Base-by-base conservation (phyloP, 2,888 invertebrate genomes). In the Archaeoteleia sp. region DNA sequence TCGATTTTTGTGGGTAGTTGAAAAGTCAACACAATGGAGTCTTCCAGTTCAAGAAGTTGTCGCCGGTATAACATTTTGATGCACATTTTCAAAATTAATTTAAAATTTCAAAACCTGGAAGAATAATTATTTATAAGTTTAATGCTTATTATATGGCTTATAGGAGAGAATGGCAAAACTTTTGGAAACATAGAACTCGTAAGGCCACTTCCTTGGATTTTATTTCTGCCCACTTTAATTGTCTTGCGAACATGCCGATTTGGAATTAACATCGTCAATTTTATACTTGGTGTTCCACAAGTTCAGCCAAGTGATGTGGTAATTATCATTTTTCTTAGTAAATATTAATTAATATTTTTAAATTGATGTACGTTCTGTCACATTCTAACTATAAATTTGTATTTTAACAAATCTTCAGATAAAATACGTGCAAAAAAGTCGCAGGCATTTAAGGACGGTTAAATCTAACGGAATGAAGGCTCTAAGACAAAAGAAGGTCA, bases 11-110 rank as follows among this genome's bases (percentile, higher is more conserved):
- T 88, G 88, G 87, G 83, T 87, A 8, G 75, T 89, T 0, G 89
- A 90, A 77, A 89, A 89, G 72, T 87, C 88, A 17, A 87, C 88
- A 0, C 85, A 87, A 55, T 90, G 90, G 90, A 88, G 89, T 5
- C 86, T 89, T 17, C 89, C 89, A 0, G 3, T 27, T n/a, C 68
- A 75, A 3, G 78, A 78, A 57, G 35, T 72, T 1, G 10, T 35
- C 1, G 15, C 46, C 25, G 76, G 74, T 75, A 27, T 43, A 12
- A 13, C 30, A 40, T n/a, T 30, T 53, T 49, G 1, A 9, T 42
- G 8, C 13, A 39, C n/a, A n/a, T n/a, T n/a, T n/a, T n/a, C n/a
- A n/a, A n/a, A n/a, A n/a, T n/a, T n/a, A n/a, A n/a, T n/a, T n/a
- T n/a, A n/a, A n/a, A n/a, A n/a, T n/a, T n/a, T n/a, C n/a, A n/a